A percentile compares a stretch with the other conserved stretches of the same genome.
Evolutionary conservation across 2,888 invertebrate genomes (phyloP).

Genomic region (Nyleta sp.): DNA sequence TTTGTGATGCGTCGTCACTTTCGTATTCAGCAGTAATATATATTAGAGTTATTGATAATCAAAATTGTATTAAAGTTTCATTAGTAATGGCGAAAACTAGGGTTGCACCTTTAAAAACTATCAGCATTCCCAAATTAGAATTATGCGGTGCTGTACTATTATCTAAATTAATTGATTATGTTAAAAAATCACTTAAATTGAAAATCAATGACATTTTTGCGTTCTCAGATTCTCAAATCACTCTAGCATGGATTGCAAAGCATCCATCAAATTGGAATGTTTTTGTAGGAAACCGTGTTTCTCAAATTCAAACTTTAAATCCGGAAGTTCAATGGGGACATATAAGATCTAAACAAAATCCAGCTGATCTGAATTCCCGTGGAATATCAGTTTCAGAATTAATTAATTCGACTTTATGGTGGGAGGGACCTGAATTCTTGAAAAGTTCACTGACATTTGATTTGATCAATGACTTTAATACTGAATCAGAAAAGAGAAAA

Average conservation of each 20-base stretch:
- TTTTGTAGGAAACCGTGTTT: not conserved
- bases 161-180: not conserved
- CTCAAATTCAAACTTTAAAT: not conserved
- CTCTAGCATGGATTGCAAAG: too few species aligned
- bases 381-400: not conserved
- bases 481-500: slow-evolving; percentile 1
- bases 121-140: slow-evolving; percentile 3
- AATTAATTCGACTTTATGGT: not conserved
- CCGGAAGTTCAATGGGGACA: not conserved
- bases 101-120: slow-evolving; percentile 3
- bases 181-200: not conserved
- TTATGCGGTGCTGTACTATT: not conserved
- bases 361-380: not conserved
- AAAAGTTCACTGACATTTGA: not conserved
- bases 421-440: slow-evolving; percentile 5
- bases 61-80: not conserved
- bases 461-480: slow-evolving; percentile 8
- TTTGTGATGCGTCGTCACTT: not conserved
- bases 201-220: not conserved
- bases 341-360: not conserved
- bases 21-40: slow-evolving; percentile 5
- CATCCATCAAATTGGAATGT: slow-evolving; percentile 1
- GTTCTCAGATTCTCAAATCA: not conserved
- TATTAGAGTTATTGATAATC: not conserved
- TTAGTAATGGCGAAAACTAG: slow-evolving; percentile 5